Conservation (phyloP, 2,888 invertebrate species). For the Epinotia demarniana region DNA sequence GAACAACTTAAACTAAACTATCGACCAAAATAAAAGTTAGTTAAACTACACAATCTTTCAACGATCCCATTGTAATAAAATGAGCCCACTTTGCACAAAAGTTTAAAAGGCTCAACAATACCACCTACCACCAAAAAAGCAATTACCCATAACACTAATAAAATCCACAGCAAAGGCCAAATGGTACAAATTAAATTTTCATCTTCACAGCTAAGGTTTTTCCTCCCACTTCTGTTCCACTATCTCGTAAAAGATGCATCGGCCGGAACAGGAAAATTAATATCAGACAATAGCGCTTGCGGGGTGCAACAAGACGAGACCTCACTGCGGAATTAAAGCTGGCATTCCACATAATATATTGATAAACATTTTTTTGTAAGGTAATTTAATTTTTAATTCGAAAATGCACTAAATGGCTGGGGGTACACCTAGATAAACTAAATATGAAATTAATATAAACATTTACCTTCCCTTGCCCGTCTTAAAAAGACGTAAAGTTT, state of each 20-base stretch:
- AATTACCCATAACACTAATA: slow-evolving; percentile 56
- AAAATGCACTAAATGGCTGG: background rate
- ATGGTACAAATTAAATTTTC: slow-evolving; percentile 61
- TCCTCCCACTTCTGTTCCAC: slow-evolving; percentile 70
- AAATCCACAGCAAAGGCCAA: slow-evolving; percentile 50
- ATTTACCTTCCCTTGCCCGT: too few relatives aligned
- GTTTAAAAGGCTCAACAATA: slow-evolving; percentile 29
- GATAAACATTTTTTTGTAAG: slow-evolving; percentile 9
- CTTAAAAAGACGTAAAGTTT: too few relatives aligned
- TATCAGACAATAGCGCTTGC: slow-evolving; percentile 71
- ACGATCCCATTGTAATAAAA: background rate
- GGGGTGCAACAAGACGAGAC: slow-evolving; percentile 57
- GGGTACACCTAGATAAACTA: background rate
- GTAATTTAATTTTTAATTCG: slow-evolving; percentile 11
- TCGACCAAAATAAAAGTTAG: background rate
- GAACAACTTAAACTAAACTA: background rate
- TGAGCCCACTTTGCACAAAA: slow-evolving; percentile 9
- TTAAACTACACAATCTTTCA: background rate
- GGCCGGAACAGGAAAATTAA: slow-evolving; percentile 80
- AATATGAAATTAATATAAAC: background rate
- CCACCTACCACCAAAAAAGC: slow-evolving; percentile 43
- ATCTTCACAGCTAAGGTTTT: slow-evolving; percentile 57
- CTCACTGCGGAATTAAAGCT: slow-evolving; percentile 46
- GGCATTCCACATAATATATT: slow-evolving; percentile 38
- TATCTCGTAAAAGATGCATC: slow-evolving; percentile 79